Base-by-base conservation (phyloP, 2,888 invertebrate genomes). In the Papilio elwesi region DNA sequence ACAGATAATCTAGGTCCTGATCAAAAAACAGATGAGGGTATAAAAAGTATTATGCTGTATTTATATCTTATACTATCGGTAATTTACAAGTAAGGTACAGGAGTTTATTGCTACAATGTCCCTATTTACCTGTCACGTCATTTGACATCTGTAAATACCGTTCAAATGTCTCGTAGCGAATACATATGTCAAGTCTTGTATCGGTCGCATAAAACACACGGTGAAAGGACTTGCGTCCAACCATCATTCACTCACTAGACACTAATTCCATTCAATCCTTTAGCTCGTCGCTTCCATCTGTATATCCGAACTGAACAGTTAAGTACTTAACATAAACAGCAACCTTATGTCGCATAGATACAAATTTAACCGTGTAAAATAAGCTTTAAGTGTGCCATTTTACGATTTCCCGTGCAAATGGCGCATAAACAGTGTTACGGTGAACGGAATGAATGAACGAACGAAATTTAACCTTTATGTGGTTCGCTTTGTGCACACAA, bases 131-230 rank as follows among this genome's bases (percentile, higher is more conserved):
- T 55, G 55, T 26, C 55, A 11, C 36, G 2, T 38, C 38, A 36
- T 57, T 65, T 65, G 64, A 70, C 53, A 36, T 36, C 70, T 16
- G 64, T 59, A 51, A 52, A 74, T 52, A 68, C 51, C 69, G 71
- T 70, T 64, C 16, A 77, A 68, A 71, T 53, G 51, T 64, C 59
- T n/a, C 13, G 48, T 16, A 38, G 52, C 16, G 47, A 55, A 55
- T 70, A 53, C 63, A 65, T 57, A 38, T 49, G 57, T 57, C 48
- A 36, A 53, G 47, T 36, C 48, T 13, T 11, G n/a, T 66, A 47
- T 57, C 57, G 43, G 55, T 48, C 69, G 55, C 70, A 71, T 71
- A 71, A 57, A 65, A 51, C 16, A 65, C 38, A 3, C 59, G 36
- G 55, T 38, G 62, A 65, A 68, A 72, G 72, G 72, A 55, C 67